These are phyloP conservation scores for Rhinoderma darwinii DNA, from an alignment of 2,113 vertebrate species.

Conservation along the genomic window DNA sequence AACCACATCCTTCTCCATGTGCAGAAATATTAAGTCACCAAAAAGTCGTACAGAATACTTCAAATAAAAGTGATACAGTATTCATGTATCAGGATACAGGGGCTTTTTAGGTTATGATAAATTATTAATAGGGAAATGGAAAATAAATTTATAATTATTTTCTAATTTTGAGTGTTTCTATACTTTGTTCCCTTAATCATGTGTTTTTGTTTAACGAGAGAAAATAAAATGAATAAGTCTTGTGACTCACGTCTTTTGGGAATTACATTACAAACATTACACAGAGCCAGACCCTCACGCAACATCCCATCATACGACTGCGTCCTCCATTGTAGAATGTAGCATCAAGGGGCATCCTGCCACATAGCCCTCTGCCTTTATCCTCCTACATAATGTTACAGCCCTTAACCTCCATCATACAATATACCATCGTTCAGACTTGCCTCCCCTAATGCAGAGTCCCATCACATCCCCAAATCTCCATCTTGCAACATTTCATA, in stretches of 20 bases:
- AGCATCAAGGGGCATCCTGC: background rate
- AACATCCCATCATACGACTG: background rate
- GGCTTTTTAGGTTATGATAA: background rate
- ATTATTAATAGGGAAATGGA: background rate
- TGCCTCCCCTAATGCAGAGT: background rate
- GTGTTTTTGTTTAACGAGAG: background rate
- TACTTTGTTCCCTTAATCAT: background rate
- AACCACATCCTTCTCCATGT: background rate
- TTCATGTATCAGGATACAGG: background rate
- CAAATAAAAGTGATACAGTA: background rate
- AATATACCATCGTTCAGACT: background rate
- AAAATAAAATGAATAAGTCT: background rate
- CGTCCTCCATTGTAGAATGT: background rate
- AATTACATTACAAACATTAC: slow-evolving; percentile 6
- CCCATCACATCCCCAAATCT: background rate
- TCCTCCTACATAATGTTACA: background rate
- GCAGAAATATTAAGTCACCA: background rate
- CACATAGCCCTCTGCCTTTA: background rate
- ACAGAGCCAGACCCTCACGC: background rate
- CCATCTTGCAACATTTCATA: background rate
- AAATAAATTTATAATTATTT: background rate
- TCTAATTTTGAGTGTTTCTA: background rate
- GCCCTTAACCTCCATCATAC: background rate
- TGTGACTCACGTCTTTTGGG: background rate
- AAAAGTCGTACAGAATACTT: background rate